Percentiles rank a stretch among this genome's conserved stretches.
phyloP scores from a whole-genome alignment of 1,140 invertebrate species.

The Heliothis subflexa region DNA sequence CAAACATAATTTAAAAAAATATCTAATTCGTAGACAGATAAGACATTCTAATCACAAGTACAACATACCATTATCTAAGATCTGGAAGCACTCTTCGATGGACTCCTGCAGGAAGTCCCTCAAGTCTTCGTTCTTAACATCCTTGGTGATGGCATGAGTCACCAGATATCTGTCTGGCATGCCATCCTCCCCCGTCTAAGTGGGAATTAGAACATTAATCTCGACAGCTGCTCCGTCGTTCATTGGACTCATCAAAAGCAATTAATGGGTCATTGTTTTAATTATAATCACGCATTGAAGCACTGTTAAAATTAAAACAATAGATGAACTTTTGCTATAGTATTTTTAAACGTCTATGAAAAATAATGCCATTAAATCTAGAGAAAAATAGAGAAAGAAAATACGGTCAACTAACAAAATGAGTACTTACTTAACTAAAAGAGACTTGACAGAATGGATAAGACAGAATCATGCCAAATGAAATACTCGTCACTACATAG shows the following conservation, averaged over 20 bases:
- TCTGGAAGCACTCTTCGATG: conserved; percentile 87
- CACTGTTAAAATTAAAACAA: too few relatives aligned
- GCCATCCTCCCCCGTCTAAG: conserved; percentile 83
- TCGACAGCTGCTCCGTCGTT: conserved; percentile 11
- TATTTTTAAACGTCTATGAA: too few relatives aligned
- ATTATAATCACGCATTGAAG: not conserved
- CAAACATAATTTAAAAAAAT: too few relatives aligned
- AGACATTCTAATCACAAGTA: not conserved
- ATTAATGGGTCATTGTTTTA: conserved; percentile 13
- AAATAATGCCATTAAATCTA: too few relatives aligned
- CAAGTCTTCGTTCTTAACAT: conserved; percentile 84
- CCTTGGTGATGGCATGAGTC: conserved; percentile 84
- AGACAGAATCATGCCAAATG: too few relatives aligned
- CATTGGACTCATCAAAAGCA: conserved; percentile 19
- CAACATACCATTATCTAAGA: conserved; percentile 77
- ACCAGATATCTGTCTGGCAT: conserved; percentile 86
- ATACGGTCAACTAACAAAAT: too few relatives aligned
- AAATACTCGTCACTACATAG: too few relatives aligned
- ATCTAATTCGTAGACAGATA: not conserved
- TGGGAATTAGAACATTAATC: conserved; percentile 44
- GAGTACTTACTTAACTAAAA: too few relatives aligned
- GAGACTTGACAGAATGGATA: too few relatives aligned
- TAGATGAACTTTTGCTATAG: too few relatives aligned
- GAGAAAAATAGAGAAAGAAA: too few relatives aligned
- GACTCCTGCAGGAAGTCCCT: conserved; percentile 86